phyloP scores from a whole-genome alignment of 1,140 invertebrate genomes.

The Megalopta genalis region DNA sequence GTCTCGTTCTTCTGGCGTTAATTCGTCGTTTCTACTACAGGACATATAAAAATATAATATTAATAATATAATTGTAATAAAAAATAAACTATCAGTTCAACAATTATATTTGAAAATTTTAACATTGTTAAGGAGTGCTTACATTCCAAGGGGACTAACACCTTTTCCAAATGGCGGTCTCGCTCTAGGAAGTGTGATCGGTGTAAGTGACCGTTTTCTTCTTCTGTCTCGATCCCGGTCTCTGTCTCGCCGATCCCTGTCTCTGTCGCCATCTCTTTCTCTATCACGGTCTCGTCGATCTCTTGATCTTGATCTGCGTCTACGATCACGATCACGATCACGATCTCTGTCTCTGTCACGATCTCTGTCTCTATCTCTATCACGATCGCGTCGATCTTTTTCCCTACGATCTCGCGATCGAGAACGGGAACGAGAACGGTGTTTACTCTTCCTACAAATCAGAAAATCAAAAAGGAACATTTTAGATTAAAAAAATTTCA shows the following conservation, averaged over 20 bases:
- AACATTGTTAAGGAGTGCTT: conserved; percentile 59
- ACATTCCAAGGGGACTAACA: conserved; percentile 77
- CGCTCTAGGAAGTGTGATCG: conserved; percentile 77
- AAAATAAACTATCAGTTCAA: too few species aligned
- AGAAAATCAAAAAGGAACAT: conserved; percentile 13
- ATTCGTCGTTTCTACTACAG: conserved; percentile 82
- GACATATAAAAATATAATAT: conserved; percentile 18
- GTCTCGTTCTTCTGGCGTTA: conserved; percentile 98
- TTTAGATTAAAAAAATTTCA: not conserved
- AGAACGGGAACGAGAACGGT: conserved; percentile 78
- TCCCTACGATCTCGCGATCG: conserved; percentile 74
- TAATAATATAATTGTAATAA: not conserved
- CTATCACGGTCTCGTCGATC: conserved; percentile 76
- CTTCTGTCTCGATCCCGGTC: conserved; percentile 78
- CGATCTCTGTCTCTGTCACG: conserved; percentile 68
- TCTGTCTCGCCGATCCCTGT: conserved; percentile 72
- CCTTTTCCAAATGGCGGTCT: conserved; percentile 79
- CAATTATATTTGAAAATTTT: not conserved
- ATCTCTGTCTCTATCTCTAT: conserved; percentile 76
- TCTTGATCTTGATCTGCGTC: conserved; percentile 71
- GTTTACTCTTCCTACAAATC: conserved; percentile 77
- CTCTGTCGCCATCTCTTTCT: conserved; percentile 73
- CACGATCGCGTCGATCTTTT: conserved; percentile 77
- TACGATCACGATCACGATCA: conserved; percentile 75
- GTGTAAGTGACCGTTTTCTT: conserved; percentile 79